A percentile compares a stretch with the other conserved stretches of the same genome.
These are phyloP conservation scores for Sylvilagus bachmani DNA, from an alignment of 2,113 vertebrate species.

Conservation along the genomic window DNA sequence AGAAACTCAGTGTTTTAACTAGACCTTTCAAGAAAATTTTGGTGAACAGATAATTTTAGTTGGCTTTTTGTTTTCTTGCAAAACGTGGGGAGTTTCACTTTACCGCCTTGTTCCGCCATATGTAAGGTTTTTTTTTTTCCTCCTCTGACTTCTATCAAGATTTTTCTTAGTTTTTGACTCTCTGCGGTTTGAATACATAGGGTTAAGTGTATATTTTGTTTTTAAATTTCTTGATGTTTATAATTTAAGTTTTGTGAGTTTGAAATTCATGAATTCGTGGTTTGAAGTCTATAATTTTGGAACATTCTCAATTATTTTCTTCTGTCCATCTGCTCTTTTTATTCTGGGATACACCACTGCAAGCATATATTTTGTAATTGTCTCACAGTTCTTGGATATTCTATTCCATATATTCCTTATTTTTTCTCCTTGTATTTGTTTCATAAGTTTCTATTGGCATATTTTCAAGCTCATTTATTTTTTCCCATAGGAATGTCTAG, in stretches of 20 bases:
- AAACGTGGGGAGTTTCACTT: neutral
- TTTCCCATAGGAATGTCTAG: neutral
- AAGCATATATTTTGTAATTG: neutral
- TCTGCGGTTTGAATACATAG: no score
- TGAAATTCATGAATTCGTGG: neutral
- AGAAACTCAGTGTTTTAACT: neutral
- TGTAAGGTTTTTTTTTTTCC: neutral
- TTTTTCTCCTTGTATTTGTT: neutral
- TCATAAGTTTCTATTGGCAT: neutral
- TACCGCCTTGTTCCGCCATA: neutral
- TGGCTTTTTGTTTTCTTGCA: neutral
- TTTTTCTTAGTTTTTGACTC: neutral
- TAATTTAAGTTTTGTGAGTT: neutral
- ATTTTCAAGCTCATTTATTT: neutral
- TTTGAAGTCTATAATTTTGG: neutral
- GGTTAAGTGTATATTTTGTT: neutral
- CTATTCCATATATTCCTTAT: neutral
- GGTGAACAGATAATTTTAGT: neutral
- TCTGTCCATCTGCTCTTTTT: neutral
- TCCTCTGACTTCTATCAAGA: neutral
- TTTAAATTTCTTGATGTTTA: neutral
- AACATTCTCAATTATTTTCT: neutral
- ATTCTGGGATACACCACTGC: neutral
- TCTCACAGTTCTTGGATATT: neutral
- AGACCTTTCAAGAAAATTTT: neutral